phyloP scores from a whole-genome alignment of 2,888 invertebrate genomes.

The Tinea semifulvella region DNA sequence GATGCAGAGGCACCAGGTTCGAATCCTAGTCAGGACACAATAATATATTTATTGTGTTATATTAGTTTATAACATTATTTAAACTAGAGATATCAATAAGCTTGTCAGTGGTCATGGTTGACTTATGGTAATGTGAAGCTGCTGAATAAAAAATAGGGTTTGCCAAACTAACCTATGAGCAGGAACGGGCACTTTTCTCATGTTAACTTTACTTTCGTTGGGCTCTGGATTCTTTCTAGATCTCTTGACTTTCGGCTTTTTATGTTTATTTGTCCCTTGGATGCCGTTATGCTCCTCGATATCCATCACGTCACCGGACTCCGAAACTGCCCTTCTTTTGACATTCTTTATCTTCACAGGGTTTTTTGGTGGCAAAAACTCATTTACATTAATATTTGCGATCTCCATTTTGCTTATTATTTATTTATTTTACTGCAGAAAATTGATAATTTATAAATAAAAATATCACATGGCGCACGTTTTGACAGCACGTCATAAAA shows the following conservation, averaged over 20 bases:
- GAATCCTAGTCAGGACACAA: no score
- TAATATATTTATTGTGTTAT: no score
- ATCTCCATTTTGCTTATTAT: conserved; percentile 37
- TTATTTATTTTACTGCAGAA: neutral
- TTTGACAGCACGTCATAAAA: neutral
- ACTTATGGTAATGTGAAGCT: no score
- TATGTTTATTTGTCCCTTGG: conserved; percentile 44
- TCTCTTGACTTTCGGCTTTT: conserved; percentile 48
- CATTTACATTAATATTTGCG: conserved; percentile 59
- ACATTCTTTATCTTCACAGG: conserved; percentile 54
- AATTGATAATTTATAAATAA: neutral
- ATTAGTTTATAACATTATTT: no score
- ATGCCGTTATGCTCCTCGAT: conserved; percentile 74
- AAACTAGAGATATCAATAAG: no score
- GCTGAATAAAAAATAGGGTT: no score
- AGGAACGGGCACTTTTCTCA: conserved; percentile 88
- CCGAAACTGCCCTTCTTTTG: conserved; percentile 57
- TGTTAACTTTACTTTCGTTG: conserved; percentile 66
- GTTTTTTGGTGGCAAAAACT: conserved; percentile 62
- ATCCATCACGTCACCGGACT: conserved; percentile 69
- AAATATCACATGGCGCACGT: conserved; percentile 8
- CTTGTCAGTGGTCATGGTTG: no score
- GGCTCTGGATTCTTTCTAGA: conserved; percentile 44
- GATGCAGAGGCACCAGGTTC: no score
- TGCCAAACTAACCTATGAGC: conserved; percentile 70